Percentiles rank a stretch among this genome's conserved stretches.
These are phyloP conservation scores for Copidosoma aretas DNA, from an alignment of 2,888 invertebrate genomes.

Conservation along the genomic window DNA sequence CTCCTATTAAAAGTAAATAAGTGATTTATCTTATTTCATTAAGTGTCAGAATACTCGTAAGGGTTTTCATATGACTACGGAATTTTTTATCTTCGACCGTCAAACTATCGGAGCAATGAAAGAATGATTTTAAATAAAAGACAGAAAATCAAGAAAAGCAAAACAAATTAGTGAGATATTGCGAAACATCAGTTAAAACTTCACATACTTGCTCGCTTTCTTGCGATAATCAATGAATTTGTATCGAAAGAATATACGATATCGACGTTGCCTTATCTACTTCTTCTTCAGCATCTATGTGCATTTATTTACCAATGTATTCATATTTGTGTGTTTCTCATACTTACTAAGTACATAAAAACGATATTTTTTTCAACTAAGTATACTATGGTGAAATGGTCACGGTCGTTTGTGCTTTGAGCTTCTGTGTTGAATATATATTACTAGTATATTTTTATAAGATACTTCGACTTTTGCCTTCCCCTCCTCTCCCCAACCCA, in stretches of 20 bases:
- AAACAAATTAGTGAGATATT: too few species aligned
- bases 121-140: conserved; percentile 9
- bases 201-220: conserved; percentile 27
- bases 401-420: too few species aligned
- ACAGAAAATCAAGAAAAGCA: not conserved
- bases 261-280: conserved; percentile 38
- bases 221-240: conserved; percentile 13
- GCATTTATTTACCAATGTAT: too few species aligned
- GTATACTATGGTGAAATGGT: too few species aligned
- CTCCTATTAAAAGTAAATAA: conserved; percentile 7
- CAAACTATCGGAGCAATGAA: conserved; percentile 30
- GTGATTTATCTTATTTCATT: conserved; percentile 29
- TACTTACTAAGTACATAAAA: too few species aligned
- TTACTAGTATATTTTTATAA: conserved; percentile 12
- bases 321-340: too few species aligned
- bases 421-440: conserved; percentile 13
- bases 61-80: conserved; percentile 15
- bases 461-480: conserved; percentile 4
- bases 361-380: too few species aligned
- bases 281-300: conserved; percentile 33
- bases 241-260: conserved; percentile 28
- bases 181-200: not conserved
- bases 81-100: conserved; percentile 33
- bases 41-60: conserved; percentile 17
- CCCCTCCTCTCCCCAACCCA: too few species aligned